phyloP scores from a whole-genome alignment of 2,797 vertebrate genomes.

The Erpetoichthys calabaricus region DNA sequence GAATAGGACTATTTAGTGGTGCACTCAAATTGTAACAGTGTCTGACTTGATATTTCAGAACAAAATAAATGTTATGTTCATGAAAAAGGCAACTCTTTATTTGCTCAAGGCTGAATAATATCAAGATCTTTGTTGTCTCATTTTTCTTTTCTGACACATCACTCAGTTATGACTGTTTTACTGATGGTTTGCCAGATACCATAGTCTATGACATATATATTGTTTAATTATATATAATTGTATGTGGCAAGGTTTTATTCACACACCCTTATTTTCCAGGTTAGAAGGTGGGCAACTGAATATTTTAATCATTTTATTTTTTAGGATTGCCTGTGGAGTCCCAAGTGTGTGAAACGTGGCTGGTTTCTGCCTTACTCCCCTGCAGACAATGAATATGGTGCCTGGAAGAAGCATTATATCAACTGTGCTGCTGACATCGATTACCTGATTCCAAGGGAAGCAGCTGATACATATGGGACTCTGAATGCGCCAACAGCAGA shows the following conservation, averaged over 20 bases:
- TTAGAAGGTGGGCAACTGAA: not conserved
- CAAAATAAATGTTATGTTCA: too few species aligned
- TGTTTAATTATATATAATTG: too few species aligned
- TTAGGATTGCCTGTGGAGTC: constrained; percentile 62
- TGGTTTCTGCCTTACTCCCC: constrained; percentile 64
- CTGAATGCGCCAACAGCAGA: constrained; percentile 33
- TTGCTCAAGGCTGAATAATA: too few species aligned
- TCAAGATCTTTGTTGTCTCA: too few species aligned
- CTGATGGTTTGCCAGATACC: too few species aligned
- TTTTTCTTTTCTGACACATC: too few species aligned
- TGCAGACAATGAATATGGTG: constrained; percentile 43
- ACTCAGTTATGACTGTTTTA: too few species aligned
- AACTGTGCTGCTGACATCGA: constrained; percentile 47
- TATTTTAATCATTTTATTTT: constrained; percentile 1
- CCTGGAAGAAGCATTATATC: constrained; percentile 60
- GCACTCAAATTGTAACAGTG: too few species aligned
- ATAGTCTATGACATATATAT: too few species aligned
- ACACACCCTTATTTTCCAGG: not conserved
- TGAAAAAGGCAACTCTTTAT: too few species aligned
- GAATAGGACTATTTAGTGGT: too few species aligned
- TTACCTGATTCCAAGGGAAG: constrained; percentile 48
- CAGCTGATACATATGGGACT: constrained; percentile 38
- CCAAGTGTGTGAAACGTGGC: constrained; percentile 47
- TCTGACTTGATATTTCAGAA: too few species aligned
- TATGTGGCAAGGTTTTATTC: not conserved